phyloP scores from a whole-genome alignment of 1,140 invertebrate genomes.

The Neodiprion fabricii region DNA sequence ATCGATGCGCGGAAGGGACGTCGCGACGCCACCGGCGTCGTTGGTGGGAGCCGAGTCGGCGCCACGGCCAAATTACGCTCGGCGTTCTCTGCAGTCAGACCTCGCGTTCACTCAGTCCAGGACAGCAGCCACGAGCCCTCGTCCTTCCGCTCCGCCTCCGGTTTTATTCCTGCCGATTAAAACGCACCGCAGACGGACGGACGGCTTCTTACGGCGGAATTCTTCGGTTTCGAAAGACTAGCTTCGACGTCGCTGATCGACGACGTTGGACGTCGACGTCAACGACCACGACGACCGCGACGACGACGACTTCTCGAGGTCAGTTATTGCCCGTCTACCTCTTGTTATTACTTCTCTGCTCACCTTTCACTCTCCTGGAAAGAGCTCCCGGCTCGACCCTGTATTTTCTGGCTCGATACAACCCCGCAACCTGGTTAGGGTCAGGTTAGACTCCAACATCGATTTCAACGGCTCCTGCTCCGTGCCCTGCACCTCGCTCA shows the following conservation, averaged over 20 bases:
- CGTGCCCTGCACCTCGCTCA: neutral
- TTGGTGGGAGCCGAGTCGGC: conserved; percentile 30
- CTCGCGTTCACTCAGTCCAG: conserved; percentile 60
- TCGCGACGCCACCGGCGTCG: conserved; percentile 46
- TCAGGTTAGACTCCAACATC: conserved; percentile 2
- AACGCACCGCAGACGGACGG: no score
- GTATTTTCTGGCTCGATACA: neutral
- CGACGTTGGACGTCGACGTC: no score
- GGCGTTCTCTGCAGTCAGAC: conserved; percentile 47
- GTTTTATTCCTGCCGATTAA: neutral
- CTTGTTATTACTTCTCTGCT: neutral
- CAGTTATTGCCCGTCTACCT: no score
- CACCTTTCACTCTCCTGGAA: neutral
- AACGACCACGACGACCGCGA: no score
- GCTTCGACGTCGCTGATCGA: no score
- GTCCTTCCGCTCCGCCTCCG: conserved; percentile 30
- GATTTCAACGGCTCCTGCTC: neutral
- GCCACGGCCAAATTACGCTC: neutral
- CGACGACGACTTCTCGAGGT: no score
- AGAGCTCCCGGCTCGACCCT: neutral
- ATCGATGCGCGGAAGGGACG: conserved; percentile 3
- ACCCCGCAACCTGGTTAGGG: neutral
- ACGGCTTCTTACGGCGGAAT: no score
- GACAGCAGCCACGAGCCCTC: conserved; percentile 58
- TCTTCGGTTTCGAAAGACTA: no score